Evolutionary conservation across 2,888 invertebrate genomes (phyloP), one percentile per base, ranked within the genome.

Genomic region (Hirtodrosophila histrioides): DNA sequence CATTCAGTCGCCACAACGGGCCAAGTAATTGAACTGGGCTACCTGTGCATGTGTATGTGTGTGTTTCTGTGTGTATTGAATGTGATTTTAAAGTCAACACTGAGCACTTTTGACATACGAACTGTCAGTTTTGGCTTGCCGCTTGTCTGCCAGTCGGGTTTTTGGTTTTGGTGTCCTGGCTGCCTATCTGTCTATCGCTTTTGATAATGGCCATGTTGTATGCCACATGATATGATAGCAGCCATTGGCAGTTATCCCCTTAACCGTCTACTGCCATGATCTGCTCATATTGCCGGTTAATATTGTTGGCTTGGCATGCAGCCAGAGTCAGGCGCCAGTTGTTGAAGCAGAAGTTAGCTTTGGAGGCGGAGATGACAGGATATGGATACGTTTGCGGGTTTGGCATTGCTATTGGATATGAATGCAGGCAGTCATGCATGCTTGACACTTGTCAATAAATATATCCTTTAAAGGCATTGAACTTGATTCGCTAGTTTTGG

Each of bases 61-160:
- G n/a, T 44, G 17, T 66, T 29, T 50, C 31, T 48, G 31, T 17
- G 24, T 37, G 67, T 73, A 70, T 82, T 85, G 61, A 79, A 85
- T 86, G 71, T 78, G 78, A 87, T 75, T 82, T 82, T 82, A 85
- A 86, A 84, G 86, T 74, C 86, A 85, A 85, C 75, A 79, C 66
- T 61, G 65, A 75, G 61, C 50, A 50, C 29, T 66, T 68, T 56
- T 84, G 84, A 87, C 78, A 78, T 66, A 77, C 64, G 77, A 85
- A 70, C 79, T 85, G 83, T 61, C 87, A 75, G 66, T 62, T 87
- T 77, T 68, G 77, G 87, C 77, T 84, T 72, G 78, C 81, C 78
- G 83, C 80, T 66, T 83, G 78, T 76, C 79, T 73, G 86, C 63
- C 71, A 64, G 44, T 45, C 44, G 51, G 45, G 33, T 54, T 51